phyloP scores from a whole-genome alignment of 2,797 vertebrate genomes.

The Pangasius larnaudii region DNA sequence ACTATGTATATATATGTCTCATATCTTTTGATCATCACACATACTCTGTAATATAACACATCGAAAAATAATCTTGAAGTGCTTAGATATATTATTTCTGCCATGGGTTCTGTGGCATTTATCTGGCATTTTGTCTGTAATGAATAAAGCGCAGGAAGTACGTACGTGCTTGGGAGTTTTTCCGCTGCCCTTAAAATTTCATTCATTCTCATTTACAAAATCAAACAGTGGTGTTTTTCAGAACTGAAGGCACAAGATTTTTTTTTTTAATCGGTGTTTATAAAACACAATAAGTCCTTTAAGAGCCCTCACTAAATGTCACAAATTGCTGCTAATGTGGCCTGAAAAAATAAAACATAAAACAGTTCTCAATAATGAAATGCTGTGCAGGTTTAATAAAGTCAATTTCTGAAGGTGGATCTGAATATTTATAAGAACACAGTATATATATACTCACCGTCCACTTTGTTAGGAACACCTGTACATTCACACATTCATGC shows the following conservation, averaged over 20 bases:
- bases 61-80: neutral
- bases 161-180: neutral
- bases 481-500: too few relatives aligned
- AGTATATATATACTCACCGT: too few relatives aligned
- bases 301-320: neutral
- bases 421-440: too few relatives aligned
- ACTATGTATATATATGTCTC: neutral
- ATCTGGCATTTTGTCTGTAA: neutral
- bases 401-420: neutral
- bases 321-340: neutral
- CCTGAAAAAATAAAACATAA: neutral
- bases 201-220: neutral
- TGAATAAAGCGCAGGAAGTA: neutral
- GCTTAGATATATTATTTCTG: neutral
- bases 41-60: neutral
- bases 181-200: neutral
- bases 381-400: neutral
- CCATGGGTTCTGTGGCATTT: neutral
- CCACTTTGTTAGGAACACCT: too few relatives aligned
- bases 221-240: neutral
- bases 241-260: neutral
- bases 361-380: neutral
- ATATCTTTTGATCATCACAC: neutral
- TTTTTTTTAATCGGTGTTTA: neutral
- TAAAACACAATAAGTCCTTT: neutral